phyloP scores from a whole-genome alignment of 2,113 vertebrate genomes.

The Pseudorhombus dupliciocellatus region DNA sequence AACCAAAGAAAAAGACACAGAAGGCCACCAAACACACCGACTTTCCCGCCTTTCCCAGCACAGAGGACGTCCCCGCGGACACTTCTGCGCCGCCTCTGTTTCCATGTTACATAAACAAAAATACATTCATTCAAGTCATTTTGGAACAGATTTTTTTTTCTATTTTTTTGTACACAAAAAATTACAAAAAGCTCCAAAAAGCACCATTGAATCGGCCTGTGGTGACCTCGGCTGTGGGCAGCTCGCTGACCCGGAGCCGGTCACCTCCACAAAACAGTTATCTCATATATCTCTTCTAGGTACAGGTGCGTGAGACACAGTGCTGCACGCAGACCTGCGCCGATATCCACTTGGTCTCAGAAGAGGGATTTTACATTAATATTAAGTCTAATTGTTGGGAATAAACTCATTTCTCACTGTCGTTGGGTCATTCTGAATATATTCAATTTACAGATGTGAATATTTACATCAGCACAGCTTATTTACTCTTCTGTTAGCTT shows the following conservation, averaged over 20 bases:
- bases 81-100: slow-evolving; percentile 75
- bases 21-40: slow-evolving; percentile 77
- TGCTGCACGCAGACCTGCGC: slow-evolving; percentile 64
- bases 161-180: slow-evolving; percentile 79
- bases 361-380: slow-evolving; percentile 31
- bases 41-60: slow-evolving; percentile 64
- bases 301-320: slow-evolving; percentile 70
- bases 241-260: slow-evolving; percentile 54
- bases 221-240: slow-evolving; percentile 64
- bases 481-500: slow-evolving; percentile 40
- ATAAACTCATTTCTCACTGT: slow-evolving; percentile 5
- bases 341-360: slow-evolving; percentile 68
- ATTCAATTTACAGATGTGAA: slow-evolving; percentile 5
- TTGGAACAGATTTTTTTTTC: slow-evolving; percentile 79
- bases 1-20: slow-evolving; percentile 68
- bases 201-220: slow-evolving; percentile 85
- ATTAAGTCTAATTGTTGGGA: slow-evolving; percentile 20
- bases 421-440: slow-evolving; percentile 25
- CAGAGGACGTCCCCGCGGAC: slow-evolving; percentile 67
- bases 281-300: slow-evolving; percentile 77
- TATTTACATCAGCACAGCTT: slow-evolving; percentile 62
- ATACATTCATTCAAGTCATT: slow-evolving; percentile 89
- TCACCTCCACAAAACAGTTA: slow-evolving; percentile 79
- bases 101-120: slow-evolving; percentile 80
- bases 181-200: slow-evolving; percentile 85